These are phyloP conservation scores for Haliclona indistincta DNA, from an alignment of 37 sponge, comb jelly and placozoan genomes.

Conservation along the genomic window DNA sequence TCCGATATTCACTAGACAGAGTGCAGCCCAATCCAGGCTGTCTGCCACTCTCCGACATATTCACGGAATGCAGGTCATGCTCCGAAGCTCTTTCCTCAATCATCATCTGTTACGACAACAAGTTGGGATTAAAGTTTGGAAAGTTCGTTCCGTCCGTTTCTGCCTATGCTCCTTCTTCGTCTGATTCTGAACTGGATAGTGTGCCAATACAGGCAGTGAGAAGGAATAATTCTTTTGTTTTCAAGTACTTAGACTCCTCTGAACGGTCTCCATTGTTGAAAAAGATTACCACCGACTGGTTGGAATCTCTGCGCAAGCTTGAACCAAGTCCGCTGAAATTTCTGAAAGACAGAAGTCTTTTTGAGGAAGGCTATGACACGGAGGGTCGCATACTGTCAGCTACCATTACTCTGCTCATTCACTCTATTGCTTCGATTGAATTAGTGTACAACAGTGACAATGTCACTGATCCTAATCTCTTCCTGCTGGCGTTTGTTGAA, in stretches of 20 bases:
- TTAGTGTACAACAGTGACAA: neutral
- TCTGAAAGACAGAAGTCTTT: neutral
- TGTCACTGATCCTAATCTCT: slow-evolving; percentile 2
- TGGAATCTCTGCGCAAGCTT: neutral
- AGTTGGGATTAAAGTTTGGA: neutral
- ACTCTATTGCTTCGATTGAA: slow-evolving; percentile 16
- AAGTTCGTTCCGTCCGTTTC: neutral
- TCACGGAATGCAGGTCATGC: slow-evolving; percentile 1
- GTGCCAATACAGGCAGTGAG: neutral
- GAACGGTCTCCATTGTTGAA: neutral
- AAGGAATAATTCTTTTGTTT: neutral
- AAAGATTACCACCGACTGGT: neutral
- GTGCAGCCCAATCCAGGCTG: neutral
- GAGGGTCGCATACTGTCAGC: neutral
- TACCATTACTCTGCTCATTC: slow-evolving; percentile 7
- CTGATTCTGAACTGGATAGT: neutral
- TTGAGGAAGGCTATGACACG: neutral
- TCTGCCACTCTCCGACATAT: neutral
- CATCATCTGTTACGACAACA: neutral
- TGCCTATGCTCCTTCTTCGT: neutral
- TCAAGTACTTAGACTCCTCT: neutral
- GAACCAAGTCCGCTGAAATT: neutral
- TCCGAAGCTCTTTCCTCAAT: slow-evolving; percentile 18
- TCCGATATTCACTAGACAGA: neutral
- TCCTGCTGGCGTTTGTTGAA: slow-evolving; percentile 16